A percentile compares a stretch with the other conserved stretches of the same genome.
Evolutionary conservation across 2,113 vertebrate species (phyloP).

Genomic region (Tringa solitaria): DNA sequence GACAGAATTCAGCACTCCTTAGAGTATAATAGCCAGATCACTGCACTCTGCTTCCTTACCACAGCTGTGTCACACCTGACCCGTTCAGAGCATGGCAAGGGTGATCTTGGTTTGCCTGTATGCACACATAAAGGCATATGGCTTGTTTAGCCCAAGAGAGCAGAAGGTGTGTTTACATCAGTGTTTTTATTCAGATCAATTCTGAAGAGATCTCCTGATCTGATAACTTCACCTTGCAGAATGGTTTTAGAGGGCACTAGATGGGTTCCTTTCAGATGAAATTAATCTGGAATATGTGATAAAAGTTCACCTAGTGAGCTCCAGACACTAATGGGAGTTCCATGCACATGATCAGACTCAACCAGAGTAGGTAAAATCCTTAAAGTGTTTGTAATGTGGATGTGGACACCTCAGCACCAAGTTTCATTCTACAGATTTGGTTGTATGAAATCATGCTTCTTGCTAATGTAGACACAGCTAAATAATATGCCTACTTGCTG

Average conservation of each 20-base stretch:
- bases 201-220: background rate
- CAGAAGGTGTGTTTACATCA: background rate
- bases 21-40: background rate
- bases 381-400: background rate
- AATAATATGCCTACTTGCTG: background rate
- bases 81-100: background rate
- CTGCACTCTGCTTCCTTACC: background rate
- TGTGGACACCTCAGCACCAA: background rate
- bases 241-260: background rate
- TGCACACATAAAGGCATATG: background rate
- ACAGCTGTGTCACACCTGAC: background rate
- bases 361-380: background rate
- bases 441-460: background rate
- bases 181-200: background rate
- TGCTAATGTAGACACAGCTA: background rate
- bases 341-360: background rate
- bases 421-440: background rate
- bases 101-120: background rate
- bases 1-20: background rate
- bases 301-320: background rate
- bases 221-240: background rate
- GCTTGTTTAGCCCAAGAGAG: background rate
- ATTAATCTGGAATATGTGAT: background rate
- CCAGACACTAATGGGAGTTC: background rate
- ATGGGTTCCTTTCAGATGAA: background rate